These are phyloP conservation scores for Grallaria varia DNA, from an alignment of 2,113 vertebrate genomes.

Conservation along the genomic window DNA sequence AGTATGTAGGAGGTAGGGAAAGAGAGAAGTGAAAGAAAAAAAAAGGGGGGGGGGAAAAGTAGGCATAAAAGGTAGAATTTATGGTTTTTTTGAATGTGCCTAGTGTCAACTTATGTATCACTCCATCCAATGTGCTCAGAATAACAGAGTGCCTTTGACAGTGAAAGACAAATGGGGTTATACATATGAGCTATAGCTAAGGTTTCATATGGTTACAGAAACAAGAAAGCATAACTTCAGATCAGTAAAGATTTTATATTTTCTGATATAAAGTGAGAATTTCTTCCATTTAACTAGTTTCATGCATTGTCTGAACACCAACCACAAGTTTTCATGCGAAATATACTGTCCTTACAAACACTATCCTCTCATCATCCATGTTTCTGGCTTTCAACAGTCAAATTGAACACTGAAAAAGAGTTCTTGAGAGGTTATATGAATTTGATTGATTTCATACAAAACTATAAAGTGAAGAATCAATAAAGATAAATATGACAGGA, in stretches of 20 bases:
- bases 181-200: background rate
- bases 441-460: background rate
- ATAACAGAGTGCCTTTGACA: background rate
- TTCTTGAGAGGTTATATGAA: background rate
- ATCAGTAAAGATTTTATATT: background rate
- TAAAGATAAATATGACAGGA: background rate
- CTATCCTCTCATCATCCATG: rapidly evolving
- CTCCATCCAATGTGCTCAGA: background rate
- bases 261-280: background rate
- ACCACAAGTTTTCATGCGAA: background rate
- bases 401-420: background rate
- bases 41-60: rapidly evolving
- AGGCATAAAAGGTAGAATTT: background rate
- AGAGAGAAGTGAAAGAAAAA: background rate
- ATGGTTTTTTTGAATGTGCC: background rate
- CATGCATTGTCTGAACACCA: background rate
- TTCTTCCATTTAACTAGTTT: background rate
- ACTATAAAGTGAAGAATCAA: background rate
- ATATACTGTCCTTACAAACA: background rate
- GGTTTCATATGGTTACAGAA: background rate
- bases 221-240: background rate
- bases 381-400: background rate
- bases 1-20: background rate
- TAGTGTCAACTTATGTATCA: background rate
- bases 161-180: background rate